Evolutionary conservation across 2,113 vertebrate species (phyloP).

Genomic region (Sterrhoptilus dennistouni): DNA sequence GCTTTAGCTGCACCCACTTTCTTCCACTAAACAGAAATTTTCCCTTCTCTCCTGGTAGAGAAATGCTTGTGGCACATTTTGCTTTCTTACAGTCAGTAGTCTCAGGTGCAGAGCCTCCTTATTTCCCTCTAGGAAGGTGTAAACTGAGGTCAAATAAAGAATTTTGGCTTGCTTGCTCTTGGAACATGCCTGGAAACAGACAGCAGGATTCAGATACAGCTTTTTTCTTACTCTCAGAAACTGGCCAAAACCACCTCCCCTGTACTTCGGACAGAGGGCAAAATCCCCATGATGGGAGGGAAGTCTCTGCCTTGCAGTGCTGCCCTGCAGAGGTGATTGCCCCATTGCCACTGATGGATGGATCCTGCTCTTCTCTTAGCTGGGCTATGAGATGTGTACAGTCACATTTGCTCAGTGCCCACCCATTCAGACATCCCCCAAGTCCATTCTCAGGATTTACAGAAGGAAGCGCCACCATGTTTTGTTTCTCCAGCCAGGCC

Average conservation of each 20-base stretch:
- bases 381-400: not conserved
- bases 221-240: not conserved
- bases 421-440: not conserved
- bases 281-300: not conserved
- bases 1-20: not conserved
- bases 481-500: not conserved
- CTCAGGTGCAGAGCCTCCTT: not conserved
- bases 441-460: accelerated
- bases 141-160: conserved; percentile 3
- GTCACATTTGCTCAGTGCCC: not conserved
- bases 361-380: not conserved
- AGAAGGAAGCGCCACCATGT: not conserved
- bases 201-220: not conserved
- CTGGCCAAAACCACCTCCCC: not conserved
- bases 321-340: not conserved
- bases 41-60: not conserved
- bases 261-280: not conserved
- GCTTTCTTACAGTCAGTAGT: not conserved
- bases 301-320: not conserved
- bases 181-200: accelerated
- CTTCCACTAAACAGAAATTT: not conserved
- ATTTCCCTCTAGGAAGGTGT: not conserved
- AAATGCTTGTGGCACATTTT: not conserved
- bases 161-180: not conserved
- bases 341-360: not conserved